A percentile compares a stretch with the other conserved stretches of the same genome.
phyloP scores from a whole-genome alignment of 2,113 vertebrate genomes.

The Chaenogobius annularis region DNA sequence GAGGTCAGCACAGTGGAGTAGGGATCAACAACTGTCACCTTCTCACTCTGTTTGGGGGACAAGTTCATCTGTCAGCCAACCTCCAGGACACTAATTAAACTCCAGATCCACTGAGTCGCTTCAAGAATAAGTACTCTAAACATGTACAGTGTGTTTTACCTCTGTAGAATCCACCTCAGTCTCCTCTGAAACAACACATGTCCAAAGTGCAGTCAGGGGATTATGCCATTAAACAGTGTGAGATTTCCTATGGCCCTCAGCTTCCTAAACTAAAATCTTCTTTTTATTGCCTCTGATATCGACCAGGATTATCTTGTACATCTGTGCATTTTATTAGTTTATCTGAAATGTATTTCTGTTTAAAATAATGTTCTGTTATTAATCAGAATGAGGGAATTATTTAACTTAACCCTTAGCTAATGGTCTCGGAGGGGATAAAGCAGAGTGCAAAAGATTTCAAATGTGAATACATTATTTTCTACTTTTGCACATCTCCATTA shows the following conservation, averaged over 20 bases:
- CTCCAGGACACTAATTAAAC: constrained; percentile 65
- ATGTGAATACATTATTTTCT: background rate
- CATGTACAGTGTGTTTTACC: background rate
- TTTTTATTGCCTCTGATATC: background rate
- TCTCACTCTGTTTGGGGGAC: constrained; percentile 54
- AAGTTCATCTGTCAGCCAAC: constrained; percentile 49
- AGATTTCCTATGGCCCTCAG: background rate
- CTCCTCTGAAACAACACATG: background rate
- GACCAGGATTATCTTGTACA: background rate
- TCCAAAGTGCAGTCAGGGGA: background rate
- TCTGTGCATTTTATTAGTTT: background rate
- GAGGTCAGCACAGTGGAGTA: constrained; percentile 46
- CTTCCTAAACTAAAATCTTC: background rate
- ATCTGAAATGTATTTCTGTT: background rate
- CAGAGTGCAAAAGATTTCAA: background rate
- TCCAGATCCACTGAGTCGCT: constrained; percentile 15
- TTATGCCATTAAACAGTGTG: background rate
- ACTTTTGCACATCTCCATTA: no score
- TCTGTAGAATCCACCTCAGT: background rate
- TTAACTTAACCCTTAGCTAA: no score
- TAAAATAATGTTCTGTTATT: background rate
- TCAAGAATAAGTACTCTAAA: constrained; percentile 28
- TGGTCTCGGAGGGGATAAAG: background rate
- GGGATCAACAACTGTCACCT: constrained; percentile 60
- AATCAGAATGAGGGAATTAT: background rate